Percentiles rank a stretch among this genome's conserved stretches.
Evolutionary conservation across 1,140 invertebrate species (phyloP).

Genomic region (Achroia grisella): DNA sequence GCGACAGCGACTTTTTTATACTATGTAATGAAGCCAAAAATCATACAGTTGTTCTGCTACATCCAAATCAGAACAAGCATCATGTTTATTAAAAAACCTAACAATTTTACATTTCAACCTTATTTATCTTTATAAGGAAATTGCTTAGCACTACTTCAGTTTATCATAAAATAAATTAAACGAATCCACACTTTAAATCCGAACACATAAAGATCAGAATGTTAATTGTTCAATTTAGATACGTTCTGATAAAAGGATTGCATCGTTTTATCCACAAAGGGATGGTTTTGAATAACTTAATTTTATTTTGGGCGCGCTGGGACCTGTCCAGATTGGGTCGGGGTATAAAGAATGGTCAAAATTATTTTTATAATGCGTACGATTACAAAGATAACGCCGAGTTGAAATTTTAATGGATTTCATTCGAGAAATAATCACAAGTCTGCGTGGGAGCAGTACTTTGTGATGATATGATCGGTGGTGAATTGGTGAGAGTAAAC

Average conservation of each 20-base stretch:
- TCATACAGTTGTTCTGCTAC: too few species aligned
- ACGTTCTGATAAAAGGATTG: constrained; percentile 18
- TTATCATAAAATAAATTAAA: not conserved
- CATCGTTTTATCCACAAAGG: constrained; percentile 12
- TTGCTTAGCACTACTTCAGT: not conserved
- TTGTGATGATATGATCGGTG: too few species aligned
- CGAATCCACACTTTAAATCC: not conserved
- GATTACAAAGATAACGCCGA: too few species aligned
- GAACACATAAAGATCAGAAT: not conserved
- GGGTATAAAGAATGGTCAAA: too few species aligned
- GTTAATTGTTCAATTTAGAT: not conserved
- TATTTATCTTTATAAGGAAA: not conserved
- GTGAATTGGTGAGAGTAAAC: too few species aligned
- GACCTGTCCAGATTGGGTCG: constrained; percentile 7
- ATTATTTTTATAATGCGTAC: too few species aligned
- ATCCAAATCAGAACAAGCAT: not conserved
- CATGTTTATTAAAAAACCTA: too few species aligned
- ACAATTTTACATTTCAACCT: too few species aligned
- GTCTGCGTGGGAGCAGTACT: too few species aligned
- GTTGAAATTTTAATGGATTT: too few species aligned
- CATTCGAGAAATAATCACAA: too few species aligned
- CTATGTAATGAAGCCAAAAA: too few species aligned
- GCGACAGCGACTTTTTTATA: not conserved
- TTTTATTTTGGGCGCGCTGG: constrained; percentile 19
- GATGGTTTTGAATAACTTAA: constrained; percentile 29